Conservation (phyloP, 2,113 vertebrate genomes). For the Scomber colias region DNA sequence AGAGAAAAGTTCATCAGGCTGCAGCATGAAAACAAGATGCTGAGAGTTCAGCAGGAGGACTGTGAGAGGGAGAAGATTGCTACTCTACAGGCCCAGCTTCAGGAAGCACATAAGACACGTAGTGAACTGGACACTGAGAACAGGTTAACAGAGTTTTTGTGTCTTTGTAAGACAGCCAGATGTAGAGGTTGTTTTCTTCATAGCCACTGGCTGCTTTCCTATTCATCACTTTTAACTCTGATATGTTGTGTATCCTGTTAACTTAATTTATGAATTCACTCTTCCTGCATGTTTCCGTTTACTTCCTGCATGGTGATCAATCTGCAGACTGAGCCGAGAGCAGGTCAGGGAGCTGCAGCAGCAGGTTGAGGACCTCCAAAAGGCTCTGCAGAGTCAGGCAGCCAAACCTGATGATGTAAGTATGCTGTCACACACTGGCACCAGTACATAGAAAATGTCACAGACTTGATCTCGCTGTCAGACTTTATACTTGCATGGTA, state of each 20-base stretch:
- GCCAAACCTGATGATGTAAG: slow-evolving; percentile 93
- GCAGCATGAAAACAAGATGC: slow-evolving; percentile 98
- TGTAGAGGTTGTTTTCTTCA: background rate
- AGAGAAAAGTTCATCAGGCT: slow-evolving; percentile 96
- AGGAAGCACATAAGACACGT: slow-evolving; percentile 89
- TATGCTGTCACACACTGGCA: slow-evolving; percentile 30
- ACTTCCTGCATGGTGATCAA: background rate
- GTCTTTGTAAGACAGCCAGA: background rate
- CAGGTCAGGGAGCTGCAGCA: slow-evolving; percentile 90
- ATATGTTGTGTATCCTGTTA: background rate
- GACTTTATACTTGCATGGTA: background rate
- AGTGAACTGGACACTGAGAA: slow-evolving; percentile 94
- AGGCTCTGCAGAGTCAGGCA: slow-evolving; percentile 92
- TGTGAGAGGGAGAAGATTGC: slow-evolving; percentile 90
- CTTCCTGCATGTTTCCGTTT: background rate
- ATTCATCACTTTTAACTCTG: background rate
- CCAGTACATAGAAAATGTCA: background rate
- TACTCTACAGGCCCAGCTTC: slow-evolving; percentile 90
- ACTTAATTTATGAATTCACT: background rate
- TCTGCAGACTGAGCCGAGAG: slow-evolving; percentile 88
- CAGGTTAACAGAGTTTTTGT: slow-evolving; percentile 64
- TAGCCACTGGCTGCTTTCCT: background rate
- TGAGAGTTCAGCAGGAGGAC: slow-evolving; percentile 93
- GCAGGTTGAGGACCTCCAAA: slow-evolving; percentile 96
- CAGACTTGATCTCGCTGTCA: background rate